Conservation (phyloP, 2,888 invertebrate species). For the Lasioglossum malachurum region DNA sequence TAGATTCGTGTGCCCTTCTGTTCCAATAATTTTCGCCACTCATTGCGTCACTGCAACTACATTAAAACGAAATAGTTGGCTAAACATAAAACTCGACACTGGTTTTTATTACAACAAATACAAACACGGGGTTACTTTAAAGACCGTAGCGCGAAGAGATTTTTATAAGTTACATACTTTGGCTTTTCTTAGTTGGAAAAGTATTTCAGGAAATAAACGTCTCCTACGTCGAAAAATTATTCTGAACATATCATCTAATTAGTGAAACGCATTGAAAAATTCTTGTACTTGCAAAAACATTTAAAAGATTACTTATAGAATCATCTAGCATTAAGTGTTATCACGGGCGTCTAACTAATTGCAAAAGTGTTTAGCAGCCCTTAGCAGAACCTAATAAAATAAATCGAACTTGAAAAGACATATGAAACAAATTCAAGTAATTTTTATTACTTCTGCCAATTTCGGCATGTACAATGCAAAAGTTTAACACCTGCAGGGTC, state of each 20-base stretch:
- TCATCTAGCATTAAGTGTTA: not conserved
- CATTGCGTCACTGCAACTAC: not conserved
- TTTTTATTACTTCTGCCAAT: not conserved
- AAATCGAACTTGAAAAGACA: not conserved
- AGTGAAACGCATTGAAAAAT: not conserved
- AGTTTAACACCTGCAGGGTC: not conserved
- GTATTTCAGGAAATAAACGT: not conserved
- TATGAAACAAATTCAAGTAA: not conserved
- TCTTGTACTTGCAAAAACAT: not conserved
- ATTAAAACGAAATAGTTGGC: not conserved
- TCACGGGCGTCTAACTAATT: not conserved
- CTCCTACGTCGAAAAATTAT: not conserved
- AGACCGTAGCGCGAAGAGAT: not conserved
- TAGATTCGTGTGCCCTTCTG: not conserved
- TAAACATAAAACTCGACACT: not conserved
- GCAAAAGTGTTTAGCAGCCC: not conserved
- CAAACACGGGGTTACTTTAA: not conserved
- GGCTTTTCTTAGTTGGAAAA: not conserved
- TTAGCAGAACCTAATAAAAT: not conserved
- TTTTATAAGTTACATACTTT: not conserved
- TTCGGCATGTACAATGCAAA: not conserved
- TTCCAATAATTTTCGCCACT: not conserved
- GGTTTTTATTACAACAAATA: not conserved
- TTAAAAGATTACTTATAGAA: not conserved
- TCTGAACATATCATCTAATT: too few species aligned